These are phyloP conservation scores for Perognathus longimembris DNA, from an alignment of 2,113 vertebrate species.

Conservation along the genomic window DNA sequence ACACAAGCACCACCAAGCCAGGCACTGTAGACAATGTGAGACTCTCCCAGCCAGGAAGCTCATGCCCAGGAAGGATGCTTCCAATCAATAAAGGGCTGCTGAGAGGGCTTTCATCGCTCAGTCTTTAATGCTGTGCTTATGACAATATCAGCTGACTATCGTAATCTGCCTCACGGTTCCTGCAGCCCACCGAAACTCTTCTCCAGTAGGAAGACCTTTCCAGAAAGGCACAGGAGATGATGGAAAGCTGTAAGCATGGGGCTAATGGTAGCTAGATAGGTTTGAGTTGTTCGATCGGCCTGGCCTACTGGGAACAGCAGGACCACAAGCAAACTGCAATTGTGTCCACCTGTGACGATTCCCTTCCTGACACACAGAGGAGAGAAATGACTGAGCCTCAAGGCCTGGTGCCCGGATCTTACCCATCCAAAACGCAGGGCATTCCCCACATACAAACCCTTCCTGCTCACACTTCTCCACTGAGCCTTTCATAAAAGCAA, in stretches of 20 bases:
- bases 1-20: neutral
- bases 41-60: neutral
- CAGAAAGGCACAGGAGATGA: conserved; percentile 23
- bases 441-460: neutral
- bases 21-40: neutral
- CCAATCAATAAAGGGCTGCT: neutral
- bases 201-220: neutral
- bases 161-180: neutral
- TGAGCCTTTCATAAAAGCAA: conserved; percentile 29
- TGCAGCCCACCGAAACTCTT: neutral
- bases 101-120: neutral
- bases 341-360: neutral
- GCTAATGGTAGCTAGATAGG: neutral
- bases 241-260: neutral
- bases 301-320: neutral
- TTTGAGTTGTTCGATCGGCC: neutral
- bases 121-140: neutral
- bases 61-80: neutral
- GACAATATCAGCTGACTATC: neutral
- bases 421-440: neutral
- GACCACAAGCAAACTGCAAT: neutral
- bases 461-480: neutral
- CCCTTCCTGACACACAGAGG: too few species aligned
- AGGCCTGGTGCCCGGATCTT: too few species aligned
- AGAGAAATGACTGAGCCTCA: too few species aligned